Evolutionary conservation across 2,113 vertebrate genomes (phyloP), one percentile per base, ranked within the genome.

Genomic region (Macrotus californicus): DNA sequence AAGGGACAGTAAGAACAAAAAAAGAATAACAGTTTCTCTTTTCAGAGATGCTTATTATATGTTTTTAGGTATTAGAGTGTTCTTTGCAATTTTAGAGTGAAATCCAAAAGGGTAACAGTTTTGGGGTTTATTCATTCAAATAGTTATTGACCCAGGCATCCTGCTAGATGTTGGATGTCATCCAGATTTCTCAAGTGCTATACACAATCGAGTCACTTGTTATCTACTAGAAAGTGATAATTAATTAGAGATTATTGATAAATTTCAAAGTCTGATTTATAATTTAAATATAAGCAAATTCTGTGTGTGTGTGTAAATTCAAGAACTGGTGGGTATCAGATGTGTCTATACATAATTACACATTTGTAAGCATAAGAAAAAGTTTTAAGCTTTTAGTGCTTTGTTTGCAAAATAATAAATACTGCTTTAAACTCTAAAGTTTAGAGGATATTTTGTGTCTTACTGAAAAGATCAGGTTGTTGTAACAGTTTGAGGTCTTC

Each of bases 371-470:
- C 24, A 54, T 79, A 67, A 52, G 69, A 87, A 94, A 82, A 69
- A 16, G 13, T 81, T 87, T 85, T 59, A 29, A 82, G 36, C n/a
- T 67, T 87, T 92, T 89, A 86, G 18, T 93, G 76, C 41, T 59
- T 86, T 91, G 29, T 41, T 76, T 77, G 26, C 36, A 75, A 90
- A 83, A 79, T 81, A 82, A 79, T 48, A 86, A 93, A 43, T 73
- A 9, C 10, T 66, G 5, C 10, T 66, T 80, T 94, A 89, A 67
- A 80, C 26, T 95, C 50, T 54, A 18, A 93, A 92, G 7, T 92
- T 93, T 64, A 87, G 82, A 93, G 36, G 41, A 85, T 73, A 90
- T 86, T 96, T 89, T 81, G 14, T 92, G 54, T 85, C 18, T 69
- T 88, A 39, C 26, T 89, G 39, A 11, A 61, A 92, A 84, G 14